phyloP scores from a whole-genome alignment of 2,113 vertebrate species.

The Pelusios castaneus region DNA sequence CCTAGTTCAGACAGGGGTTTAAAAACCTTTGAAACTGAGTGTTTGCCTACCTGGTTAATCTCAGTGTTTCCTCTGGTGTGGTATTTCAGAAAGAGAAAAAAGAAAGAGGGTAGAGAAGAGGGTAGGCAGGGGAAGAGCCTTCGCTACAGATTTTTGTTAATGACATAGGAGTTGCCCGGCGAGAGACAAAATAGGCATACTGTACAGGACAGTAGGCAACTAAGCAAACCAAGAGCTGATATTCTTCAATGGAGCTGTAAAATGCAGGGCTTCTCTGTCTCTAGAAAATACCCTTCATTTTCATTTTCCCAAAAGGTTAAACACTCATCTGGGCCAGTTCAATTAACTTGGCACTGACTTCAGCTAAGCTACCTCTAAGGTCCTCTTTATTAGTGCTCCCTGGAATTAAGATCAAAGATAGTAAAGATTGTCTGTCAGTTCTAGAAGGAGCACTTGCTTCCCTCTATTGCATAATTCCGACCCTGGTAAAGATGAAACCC shows the following conservation, averaged over 20 bases:
- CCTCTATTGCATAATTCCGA: not conserved
- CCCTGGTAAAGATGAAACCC: not conserved
- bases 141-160: not conserved
- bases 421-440: not conserved
- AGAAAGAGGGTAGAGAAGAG: not conserved
- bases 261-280: not conserved
- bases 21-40: not conserved
- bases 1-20: not conserved
- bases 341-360: too few relatives aligned
- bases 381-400: not conserved
- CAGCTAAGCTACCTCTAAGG: not conserved
- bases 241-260: not conserved
- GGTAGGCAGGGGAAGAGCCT: not conserved
- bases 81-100: not conserved
- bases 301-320: not conserved
- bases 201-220: not conserved
- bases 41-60: not conserved
- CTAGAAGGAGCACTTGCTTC: not conserved
- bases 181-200: not conserved
- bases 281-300: not conserved
- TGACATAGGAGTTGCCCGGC: not conserved
- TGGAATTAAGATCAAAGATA: not conserved
- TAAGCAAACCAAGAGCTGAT: not conserved
- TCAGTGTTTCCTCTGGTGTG: not conserved
- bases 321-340: rapidly evolving